Evolutionary conservation across 92 coral and sea anemone species (phyloP), one percentile per base, ranked within the genome.

Genomic region (Palythoa grandiflora): DNA sequence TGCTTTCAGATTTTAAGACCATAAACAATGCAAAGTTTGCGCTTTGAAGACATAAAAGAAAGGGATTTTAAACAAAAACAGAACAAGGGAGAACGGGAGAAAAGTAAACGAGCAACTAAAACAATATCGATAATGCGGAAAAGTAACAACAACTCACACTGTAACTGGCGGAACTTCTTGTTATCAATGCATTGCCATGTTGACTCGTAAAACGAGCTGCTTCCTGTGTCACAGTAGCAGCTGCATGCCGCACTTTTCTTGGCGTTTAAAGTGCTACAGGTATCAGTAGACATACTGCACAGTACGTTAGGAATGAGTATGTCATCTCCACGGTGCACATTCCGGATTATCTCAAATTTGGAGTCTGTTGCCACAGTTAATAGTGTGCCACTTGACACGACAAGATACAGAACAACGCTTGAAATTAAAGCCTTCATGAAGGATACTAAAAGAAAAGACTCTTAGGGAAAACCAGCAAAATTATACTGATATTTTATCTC

Each of bases 121-220:
- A 28, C 28, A 28, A 28, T 28, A 28, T 28, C 28, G 28, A 28
- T 28, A 28, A 28, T 28, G 28, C 28, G 28, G 28, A 28, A 28
- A 28, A 28, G 28, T 28, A 28, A 28, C 28, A 28, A 28, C 11
- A 14, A 78, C 83, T 78, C 16, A 78, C 83, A 10, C 11, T 78
- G 21, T 4, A 54, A 17, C 57, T 78, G 48, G 15, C 83, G 83
- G 19, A 78, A 19, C 13, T 54, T 12, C 28, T 15, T 37, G 50
- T 78, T 78, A 28, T 55, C 83, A 13, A 37, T 11, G 9, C 83
- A 78, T 11, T 19, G 65, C 83, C 83, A 78, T 6, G 15, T 55
- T 14, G 83, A 55, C 51, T 78, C 83, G 15, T 78, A 78, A 13
- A 78, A 78, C 6, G 83, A 35, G 70, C 83, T 78, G 21, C 51